Evolutionary conservation across 2,113 vertebrate species (phyloP).

Genomic region (Pseudois nayaur): DNA sequence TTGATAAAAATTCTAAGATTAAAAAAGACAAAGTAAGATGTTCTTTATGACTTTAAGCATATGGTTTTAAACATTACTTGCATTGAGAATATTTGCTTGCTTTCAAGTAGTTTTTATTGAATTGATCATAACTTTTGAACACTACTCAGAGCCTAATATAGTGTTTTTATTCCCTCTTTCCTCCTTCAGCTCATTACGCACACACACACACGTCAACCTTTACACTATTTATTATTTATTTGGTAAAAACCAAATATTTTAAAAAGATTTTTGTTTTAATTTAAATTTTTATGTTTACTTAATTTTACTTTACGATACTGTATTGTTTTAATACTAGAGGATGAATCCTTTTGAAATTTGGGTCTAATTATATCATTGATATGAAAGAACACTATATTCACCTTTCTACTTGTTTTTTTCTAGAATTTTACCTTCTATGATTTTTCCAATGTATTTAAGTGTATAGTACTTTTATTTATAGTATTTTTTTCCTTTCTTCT

Average conservation of each 20-base stretch:
- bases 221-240: not conserved
- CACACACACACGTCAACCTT: not conserved
- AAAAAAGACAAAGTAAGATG: not conserved
- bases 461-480: not conserved
- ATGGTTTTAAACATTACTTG: not conserved
- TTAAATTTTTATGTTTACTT: no score
- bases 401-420: not conserved
- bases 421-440: not conserved
- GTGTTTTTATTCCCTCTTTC: not conserved
- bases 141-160: not conserved
- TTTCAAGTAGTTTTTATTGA: not conserved
- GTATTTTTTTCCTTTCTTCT: not conserved
- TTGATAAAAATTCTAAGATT: not conserved
- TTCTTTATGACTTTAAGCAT: not conserved
- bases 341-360: not conserved
- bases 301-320: no score
- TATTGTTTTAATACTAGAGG: not conserved
- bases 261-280: not conserved
- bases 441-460: not conserved
- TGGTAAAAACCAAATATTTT: not conserved
- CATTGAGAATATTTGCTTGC: not conserved
- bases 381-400: not conserved
- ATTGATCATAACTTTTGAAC: not conserved
- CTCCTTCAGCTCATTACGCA: not conserved
- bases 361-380: not conserved